A percentile compares a stretch with the other conserved stretches of the same genome.
These are phyloP conservation scores for Nanorana parkeri DNA, from an alignment of 2,113 vertebrate species.

Conservation along the genomic window DNA sequence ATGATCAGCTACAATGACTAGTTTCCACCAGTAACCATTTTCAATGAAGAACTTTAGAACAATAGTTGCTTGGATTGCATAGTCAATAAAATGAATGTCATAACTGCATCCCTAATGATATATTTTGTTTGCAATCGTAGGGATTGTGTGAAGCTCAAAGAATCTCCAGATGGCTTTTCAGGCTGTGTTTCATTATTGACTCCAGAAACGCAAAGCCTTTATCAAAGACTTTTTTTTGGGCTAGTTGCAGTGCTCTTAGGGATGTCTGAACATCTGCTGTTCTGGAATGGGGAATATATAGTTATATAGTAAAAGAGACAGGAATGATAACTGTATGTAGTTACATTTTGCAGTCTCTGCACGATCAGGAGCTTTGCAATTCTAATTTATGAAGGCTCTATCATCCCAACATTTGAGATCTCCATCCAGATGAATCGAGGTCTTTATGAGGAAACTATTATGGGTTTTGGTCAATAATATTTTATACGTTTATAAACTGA, in stretches of 20 bases:
- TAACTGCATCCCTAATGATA: conserved; percentile 18
- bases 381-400: too few relatives aligned
- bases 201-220: neutral
- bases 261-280: neutral
- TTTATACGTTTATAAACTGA: too few relatives aligned
- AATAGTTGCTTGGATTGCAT: neutral
- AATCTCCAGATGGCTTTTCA: neutral
- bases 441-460: too few relatives aligned
- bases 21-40: neutral
- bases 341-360: too few relatives aligned
- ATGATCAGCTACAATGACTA: neutral
- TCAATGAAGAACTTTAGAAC: neutral
- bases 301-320: too few relatives aligned
- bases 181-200: neutral
- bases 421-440: too few relatives aligned
- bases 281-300: too few relatives aligned
- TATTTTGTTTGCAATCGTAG: neutral
- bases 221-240: neutral
- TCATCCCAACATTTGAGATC: too few relatives aligned
- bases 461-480: too few relatives aligned
- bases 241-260: neutral
- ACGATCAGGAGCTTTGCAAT: too few relatives aligned
- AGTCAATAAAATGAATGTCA: conserved; percentile 11
- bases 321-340: too few relatives aligned
- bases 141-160: neutral